phyloP scores from a whole-genome alignment of 2,797 vertebrate species.

The Myotis myotis region DNA sequence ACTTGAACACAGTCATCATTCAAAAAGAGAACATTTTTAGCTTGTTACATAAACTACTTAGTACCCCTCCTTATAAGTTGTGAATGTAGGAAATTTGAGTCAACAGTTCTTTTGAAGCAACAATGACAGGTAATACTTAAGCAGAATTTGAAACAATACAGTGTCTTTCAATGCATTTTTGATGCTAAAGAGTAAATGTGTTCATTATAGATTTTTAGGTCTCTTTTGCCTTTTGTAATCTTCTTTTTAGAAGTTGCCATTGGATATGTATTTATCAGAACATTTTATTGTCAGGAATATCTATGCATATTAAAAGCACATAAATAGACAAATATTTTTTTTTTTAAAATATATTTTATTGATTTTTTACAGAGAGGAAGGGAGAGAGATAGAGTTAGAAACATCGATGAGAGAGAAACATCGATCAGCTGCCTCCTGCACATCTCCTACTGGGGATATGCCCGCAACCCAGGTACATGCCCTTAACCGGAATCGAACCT shows the following conservation, averaged over 20 bases:
- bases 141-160: conserved; percentile 30
- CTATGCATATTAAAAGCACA: neutral
- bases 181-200: neutral
- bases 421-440: no score
- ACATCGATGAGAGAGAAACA: no score
- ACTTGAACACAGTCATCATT: neutral
- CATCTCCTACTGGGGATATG: no score
- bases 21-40: neutral
- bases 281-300: conserved; percentile 11
- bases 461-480: no score
- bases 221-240: conserved; percentile 3
- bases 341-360: no score
- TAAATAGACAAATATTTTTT: neutral
- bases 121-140: neutral
- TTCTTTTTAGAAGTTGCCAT: neutral
- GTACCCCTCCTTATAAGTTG: neutral
- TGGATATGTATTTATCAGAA: neutral
- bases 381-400: no score
- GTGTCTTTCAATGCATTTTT: neutral
- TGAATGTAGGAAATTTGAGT: neutral
- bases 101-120: neutral
- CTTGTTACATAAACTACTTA: neutral
- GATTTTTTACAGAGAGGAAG: no score
- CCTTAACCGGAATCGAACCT: no score
- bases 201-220: conserved; percentile 26